Base-by-base conservation (phyloP, 30 jellyfish, hydroid and myxozoan species). In the Aurelia coerulea region DNA sequence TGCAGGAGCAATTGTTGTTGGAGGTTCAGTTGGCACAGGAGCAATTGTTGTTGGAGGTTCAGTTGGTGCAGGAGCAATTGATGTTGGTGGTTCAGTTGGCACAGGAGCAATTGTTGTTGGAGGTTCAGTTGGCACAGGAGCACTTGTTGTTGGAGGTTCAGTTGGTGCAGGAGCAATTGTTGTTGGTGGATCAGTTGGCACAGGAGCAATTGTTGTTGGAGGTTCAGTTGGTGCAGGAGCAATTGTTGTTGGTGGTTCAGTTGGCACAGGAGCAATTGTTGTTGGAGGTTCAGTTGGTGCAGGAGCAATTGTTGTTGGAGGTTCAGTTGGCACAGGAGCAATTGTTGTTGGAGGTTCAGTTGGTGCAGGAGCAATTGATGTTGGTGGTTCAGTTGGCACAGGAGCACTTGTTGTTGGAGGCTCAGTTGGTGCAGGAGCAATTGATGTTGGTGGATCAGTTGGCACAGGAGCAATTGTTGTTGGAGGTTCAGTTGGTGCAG, bases 131-230 rank as follows among this genome's bases (percentile, higher is more conserved):
- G 19, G 67, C 64, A 58, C 65, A 29, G 49, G 23, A 0, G 60
- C 73, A 29, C 23, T 58, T 83, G 92, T 42, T 1, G 84, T 37
- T 23, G 74, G 83, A 51, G 52, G 31, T 19, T 39, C 52, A 15
- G 37, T 10, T 16, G 56, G 18, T 1, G 17, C 74, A 34, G 33
- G 53, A 3, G 65, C 58, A 11, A 33, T 10, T 51, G 84, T 56
- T 3, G n/a, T 29, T 32, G 6, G 58, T 1, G 69, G 68, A 0
- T 56, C 34, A 0, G 63, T 56, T 33, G 71, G 46, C 2, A 37
- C 46, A 37, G 4, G 32, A 62, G 65, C 31, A 1, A 9, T 65
- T 52, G 16, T 53, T 3, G 69, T 67, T 37, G 64, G 68, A 41
- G 32, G 4, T 32, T 54, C 35, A 5, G 73, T 46, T 75, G 54